Evolutionary conservation across 2,888 invertebrate species (phyloP).

Genomic region (Dolichopus griseipennis): DNA sequence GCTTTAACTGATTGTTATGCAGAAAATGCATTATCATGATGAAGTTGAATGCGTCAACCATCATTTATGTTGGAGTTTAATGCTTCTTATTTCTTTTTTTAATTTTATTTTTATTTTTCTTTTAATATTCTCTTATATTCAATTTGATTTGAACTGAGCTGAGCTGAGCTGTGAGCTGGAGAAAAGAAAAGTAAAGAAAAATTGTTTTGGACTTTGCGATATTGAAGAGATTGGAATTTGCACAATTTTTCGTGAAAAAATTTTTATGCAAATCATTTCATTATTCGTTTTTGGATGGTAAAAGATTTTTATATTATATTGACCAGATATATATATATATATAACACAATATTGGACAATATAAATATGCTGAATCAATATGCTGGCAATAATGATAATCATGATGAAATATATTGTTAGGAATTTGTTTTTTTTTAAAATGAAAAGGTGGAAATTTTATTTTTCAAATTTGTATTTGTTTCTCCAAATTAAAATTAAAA

Average conservation of each 20-base stretch:
- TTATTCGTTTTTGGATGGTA: neutral
- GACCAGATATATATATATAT: too few relatives aligned
- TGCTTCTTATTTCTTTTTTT: neutral
- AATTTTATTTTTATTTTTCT: neutral
- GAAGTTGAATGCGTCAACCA: slow-evolving; percentile 3
- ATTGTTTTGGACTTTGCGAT: neutral
- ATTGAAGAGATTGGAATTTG: neutral
- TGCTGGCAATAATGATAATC: too few relatives aligned
- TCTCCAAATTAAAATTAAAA: too few relatives aligned
- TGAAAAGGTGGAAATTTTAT: too few relatives aligned
- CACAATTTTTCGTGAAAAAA: neutral
- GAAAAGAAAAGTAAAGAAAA: neutral
- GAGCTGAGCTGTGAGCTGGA: neutral
- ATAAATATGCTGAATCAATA: neutral
- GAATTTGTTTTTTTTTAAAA: too few relatives aligned
- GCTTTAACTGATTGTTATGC: neutral
- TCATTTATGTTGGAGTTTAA: neutral
- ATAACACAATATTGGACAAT: neutral
- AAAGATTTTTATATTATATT: too few relatives aligned
- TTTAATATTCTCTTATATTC: too few relatives aligned
- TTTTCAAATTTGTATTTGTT: too few relatives aligned
- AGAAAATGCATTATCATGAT: slow-evolving; percentile 6
- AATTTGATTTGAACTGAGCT: too few relatives aligned
- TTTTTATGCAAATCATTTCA: neutral
- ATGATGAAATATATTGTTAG: too few relatives aligned